Evolutionary conservation across 1,140 invertebrate species (phyloP).

Genomic region (Caerostris darwini): DNA sequence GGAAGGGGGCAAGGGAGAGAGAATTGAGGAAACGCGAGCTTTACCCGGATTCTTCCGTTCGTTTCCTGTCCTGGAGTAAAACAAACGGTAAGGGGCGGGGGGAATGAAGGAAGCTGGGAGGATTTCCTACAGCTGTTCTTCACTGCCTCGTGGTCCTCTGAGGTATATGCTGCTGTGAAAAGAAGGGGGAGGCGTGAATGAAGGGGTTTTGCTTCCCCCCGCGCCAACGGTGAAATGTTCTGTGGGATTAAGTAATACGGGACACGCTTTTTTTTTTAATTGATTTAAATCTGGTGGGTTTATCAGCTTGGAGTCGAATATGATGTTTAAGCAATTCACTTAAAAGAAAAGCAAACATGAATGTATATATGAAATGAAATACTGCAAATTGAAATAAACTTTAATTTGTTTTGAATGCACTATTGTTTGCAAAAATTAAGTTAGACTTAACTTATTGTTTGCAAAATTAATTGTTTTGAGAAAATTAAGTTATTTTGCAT

Average conservation of each 20-base stretch:
- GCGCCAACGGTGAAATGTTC: not conserved
- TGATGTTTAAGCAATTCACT: too few relatives aligned
- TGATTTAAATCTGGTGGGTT: not conserved
- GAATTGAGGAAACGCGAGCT: slow-evolving; percentile 61
- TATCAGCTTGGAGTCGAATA: not conserved
- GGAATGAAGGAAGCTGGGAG: slow-evolving; percentile 19
- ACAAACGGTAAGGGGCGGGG: slow-evolving; percentile 4
- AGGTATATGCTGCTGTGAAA: not conserved
- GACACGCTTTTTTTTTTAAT: not conserved
- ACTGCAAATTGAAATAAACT: too few relatives aligned
- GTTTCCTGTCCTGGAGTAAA: slow-evolving; percentile 55
- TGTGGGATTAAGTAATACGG: not conserved
- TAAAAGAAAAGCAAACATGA: too few relatives aligned
- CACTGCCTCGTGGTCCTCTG: not conserved
- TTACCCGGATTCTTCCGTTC: slow-evolving; percentile 66
- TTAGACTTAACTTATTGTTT: too few relatives aligned
- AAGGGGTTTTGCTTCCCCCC: not conserved
- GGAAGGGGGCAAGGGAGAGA: not conserved
- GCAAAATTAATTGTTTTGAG: too few relatives aligned
- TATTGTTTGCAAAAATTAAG: too few relatives aligned
- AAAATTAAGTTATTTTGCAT: too few relatives aligned
- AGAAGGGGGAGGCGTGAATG: not conserved
- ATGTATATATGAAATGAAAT: too few relatives aligned
- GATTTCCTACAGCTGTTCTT: slow-evolving; percentile 70
- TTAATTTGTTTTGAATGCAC: too few relatives aligned